Base-by-base conservation (phyloP, 1,140 invertebrate species). In the Venustaconcha ellipsiformis region DNA sequence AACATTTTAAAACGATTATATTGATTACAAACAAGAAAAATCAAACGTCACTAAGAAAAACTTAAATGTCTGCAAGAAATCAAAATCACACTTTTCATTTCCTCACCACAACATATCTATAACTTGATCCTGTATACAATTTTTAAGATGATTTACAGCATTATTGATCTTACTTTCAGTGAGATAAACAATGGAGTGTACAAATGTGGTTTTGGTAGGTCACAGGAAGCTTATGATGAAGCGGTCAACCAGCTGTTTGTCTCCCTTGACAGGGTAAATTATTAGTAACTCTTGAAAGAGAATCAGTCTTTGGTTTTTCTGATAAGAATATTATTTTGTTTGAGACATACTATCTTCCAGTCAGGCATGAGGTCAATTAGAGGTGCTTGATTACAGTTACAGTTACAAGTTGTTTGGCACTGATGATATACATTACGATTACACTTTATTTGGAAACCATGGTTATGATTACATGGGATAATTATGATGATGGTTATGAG, bases 141-240 rank as follows among this genome's bases (percentile, higher is more conserved):
- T 8, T 8, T 48, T 48, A 2, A 30, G 26, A 30, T 30, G 26
- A 30, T 48, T 4, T 30, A 14, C 57, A 12, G 18, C 17, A 56
- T 66, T 59, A 64, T 72, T 69, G 59, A 15, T 78, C 56, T 48
- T 59, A 37, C 14, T 81, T 81, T n/a, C 68, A 89, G 86, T 2
- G 71, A 85, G 17, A 86, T 89, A 14, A 88, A 87, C 79, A 87
- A 87, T 80, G 87, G 87, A 18, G 87, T 89, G 0, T 89, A 89
- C 78, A 80, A 75, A 57, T 68, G 81, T 72, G 87, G 87, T 0
- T 88, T 88, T 83, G 87, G 87, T 6, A 74, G 67, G 18, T 78
- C 78, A 17, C 88, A 89, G 64, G 86, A 86, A 67, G 85, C 86
- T 2, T 88, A 89, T 67, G 76, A 88, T 55, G 69, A 26, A 17